A percentile compares a stretch with the other conserved stretches of the same genome.
phyloP scores from a whole-genome alignment of 2,797 vertebrate species.

The Fistularia tabacaria region DNA sequence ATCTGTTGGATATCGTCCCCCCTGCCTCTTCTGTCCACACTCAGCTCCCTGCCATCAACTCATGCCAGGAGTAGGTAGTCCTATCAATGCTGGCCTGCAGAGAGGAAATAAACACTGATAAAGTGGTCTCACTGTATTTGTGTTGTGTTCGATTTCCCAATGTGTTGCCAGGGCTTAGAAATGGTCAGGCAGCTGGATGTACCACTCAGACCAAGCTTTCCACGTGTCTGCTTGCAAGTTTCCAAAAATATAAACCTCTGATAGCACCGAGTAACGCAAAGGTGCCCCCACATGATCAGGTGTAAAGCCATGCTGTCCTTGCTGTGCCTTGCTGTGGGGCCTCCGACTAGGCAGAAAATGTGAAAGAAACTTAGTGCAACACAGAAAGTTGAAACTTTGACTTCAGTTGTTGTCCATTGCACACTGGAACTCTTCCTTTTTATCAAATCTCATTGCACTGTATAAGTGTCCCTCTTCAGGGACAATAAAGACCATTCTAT shows the following conservation, averaged over 20 bases:
- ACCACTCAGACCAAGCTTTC: slow-evolving; percentile 24
- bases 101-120: slow-evolving; percentile 43
- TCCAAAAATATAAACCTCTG: slow-evolving; percentile 11
- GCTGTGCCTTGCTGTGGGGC: neutral
- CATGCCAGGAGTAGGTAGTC: slow-evolving; percentile 40
- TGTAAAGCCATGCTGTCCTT: too few species aligned
- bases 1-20: slow-evolving; percentile 36
- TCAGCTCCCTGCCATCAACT: slow-evolving; percentile 28
- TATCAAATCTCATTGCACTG: too few species aligned
- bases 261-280: neutral
- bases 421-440: too few species aligned
- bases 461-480: too few species aligned
- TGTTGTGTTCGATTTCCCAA: slow-evolving; percentile 56
- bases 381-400: too few species aligned
- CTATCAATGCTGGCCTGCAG: slow-evolving; percentile 32
- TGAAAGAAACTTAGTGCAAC: too few species aligned
- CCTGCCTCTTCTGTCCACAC: slow-evolving; percentile 21
- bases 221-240: slow-evolving; percentile 7
- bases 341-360: too few species aligned
- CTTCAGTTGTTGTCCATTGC: too few species aligned
- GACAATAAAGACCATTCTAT: too few species aligned
- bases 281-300: too few species aligned
- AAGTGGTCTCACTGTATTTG: slow-evolving; percentile 54
- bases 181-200: slow-evolving; percentile 26
- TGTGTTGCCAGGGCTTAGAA: slow-evolving; percentile 53